A percentile compares a stretch with the other conserved stretches of the same genome.
phyloP scores from a whole-genome alignment of 2,888 invertebrate genomes.

The Apotomis turbidana region DNA sequence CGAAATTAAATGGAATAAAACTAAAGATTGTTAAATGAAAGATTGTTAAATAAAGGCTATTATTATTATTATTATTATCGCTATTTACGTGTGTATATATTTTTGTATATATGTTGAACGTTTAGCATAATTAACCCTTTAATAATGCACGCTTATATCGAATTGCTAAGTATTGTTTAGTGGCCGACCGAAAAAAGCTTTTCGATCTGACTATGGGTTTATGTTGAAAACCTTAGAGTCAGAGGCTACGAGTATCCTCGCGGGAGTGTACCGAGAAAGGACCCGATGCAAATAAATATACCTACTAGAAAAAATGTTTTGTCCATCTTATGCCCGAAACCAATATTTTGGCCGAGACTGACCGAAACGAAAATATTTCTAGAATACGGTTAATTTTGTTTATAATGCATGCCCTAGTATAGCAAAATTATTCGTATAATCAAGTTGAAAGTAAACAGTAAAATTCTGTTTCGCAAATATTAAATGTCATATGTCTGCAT shows the following conservation, averaged over 20 bases:
- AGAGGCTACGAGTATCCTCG: too few relatives aligned
- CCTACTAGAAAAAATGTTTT: too few relatives aligned
- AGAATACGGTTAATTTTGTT: neutral
- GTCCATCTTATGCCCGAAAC: too few relatives aligned
- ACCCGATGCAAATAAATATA: too few relatives aligned
- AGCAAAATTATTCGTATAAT: neutral
- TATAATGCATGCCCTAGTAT: slow-evolving; percentile 7
- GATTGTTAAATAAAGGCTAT: too few relatives aligned
- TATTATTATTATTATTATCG: slow-evolving; percentile 11
- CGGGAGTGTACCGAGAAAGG: too few relatives aligned
- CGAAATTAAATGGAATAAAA: too few relatives aligned
- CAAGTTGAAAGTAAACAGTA: neutral
- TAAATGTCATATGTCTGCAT: neutral
- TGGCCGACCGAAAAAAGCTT: too few relatives aligned
- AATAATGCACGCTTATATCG: neutral
- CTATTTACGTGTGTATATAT: slow-evolving; percentile 32
- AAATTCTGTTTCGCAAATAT: neutral
- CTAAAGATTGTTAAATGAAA: too few relatives aligned
- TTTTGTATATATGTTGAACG: neutral
- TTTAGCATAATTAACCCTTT: neutral
- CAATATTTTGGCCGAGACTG: too few relatives aligned
- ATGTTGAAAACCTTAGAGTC: too few relatives aligned
- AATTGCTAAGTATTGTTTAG: neutral
- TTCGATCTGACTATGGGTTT: too few relatives aligned
- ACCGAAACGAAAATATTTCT: neutral